Conservation (phyloP, 2,888 invertebrate genomes). For the Brachypalpus laphriformis region DNA sequence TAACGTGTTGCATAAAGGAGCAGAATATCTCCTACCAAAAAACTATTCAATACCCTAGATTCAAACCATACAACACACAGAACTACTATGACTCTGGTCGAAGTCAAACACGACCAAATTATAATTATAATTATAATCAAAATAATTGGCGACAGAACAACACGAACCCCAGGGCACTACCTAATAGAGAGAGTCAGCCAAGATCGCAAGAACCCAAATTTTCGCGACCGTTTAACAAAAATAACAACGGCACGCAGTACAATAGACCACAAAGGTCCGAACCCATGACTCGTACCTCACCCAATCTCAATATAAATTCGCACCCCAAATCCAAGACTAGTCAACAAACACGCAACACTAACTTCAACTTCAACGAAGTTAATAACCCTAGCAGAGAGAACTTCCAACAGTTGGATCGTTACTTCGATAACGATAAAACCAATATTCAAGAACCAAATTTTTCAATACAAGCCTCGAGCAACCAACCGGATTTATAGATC, state of each 20-base stretch:
- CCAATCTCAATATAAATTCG: not conserved
- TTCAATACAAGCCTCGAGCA: constrained; percentile 7
- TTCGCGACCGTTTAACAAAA: not conserved
- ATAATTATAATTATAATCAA: not conserved
- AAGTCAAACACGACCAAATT: not conserved
- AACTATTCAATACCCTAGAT: not conserved
- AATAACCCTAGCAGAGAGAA: not conserved
- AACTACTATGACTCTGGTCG: not conserved
- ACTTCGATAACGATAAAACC: constrained; percentile 3
- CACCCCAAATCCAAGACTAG: constrained; percentile 6
- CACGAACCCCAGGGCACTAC: not conserved
- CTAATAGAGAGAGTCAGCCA: not conserved
- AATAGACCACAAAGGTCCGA: constrained; percentile 15
- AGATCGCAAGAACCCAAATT: not conserved
- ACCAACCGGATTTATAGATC: not conserved
- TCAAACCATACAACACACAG: not conserved
- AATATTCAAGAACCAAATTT: constrained; percentile 1
- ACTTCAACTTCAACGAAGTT: constrained; percentile 30
- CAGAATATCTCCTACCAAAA: constrained; percentile 23
- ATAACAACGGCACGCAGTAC: not conserved
- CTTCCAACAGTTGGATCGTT: constrained; percentile 24
- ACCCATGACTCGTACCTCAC: not conserved
- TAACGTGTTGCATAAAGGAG: constrained; percentile 14
- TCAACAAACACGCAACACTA: constrained; percentile 13
- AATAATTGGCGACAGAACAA: not conserved